phyloP scores from a whole-genome alignment of 2,888 invertebrate genomes.

The Scrobipalpa costella region DNA sequence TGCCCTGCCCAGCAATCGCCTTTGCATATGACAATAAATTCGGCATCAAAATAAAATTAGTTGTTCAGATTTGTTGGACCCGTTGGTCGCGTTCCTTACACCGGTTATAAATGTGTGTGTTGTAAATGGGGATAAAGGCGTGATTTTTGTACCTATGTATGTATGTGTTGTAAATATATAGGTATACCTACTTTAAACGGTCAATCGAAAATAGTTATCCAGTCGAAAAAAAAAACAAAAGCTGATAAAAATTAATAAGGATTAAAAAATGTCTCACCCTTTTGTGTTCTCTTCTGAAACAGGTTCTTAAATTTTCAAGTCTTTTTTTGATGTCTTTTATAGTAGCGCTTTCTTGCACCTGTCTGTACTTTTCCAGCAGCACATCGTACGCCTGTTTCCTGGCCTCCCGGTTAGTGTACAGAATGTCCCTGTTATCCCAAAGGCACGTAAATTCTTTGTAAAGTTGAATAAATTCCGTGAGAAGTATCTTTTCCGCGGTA shows the following conservation, averaged over 20 bases:
- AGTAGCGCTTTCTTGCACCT: slow-evolving; percentile 28
- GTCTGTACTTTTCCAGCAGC: slow-evolving; percentile 36
- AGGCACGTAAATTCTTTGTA: slow-evolving; percentile 38
- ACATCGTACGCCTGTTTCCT: slow-evolving; percentile 34
- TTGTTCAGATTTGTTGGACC: no score
- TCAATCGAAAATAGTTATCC: no score
- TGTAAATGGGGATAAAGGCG: no score
- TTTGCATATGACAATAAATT: no score
- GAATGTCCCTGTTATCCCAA: slow-evolving; percentile 39
- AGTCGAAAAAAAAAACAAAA: neutral
- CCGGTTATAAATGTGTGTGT: no score
- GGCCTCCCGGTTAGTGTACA: slow-evolving; percentile 33
- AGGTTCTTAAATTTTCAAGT: slow-evolving; percentile 42
- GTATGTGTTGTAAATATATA: no score
- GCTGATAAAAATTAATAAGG: neutral
- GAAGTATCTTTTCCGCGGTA: slow-evolving; percentile 29
- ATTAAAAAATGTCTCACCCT: slow-evolving; percentile 35
- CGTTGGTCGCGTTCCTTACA: no score
- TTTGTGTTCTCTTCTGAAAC: slow-evolving; percentile 40
- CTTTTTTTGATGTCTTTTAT: slow-evolving; percentile 37
- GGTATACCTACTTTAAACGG: no score
- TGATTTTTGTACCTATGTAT: no score
- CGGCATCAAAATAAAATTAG: no score
- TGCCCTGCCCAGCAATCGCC: no score
- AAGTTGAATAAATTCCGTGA: slow-evolving; percentile 32